Percentiles rank a stretch among this genome's conserved stretches.
These are phyloP conservation scores for Sialia sialis DNA, from an alignment of 2,113 vertebrate genomes.

Conservation along the genomic window DNA sequence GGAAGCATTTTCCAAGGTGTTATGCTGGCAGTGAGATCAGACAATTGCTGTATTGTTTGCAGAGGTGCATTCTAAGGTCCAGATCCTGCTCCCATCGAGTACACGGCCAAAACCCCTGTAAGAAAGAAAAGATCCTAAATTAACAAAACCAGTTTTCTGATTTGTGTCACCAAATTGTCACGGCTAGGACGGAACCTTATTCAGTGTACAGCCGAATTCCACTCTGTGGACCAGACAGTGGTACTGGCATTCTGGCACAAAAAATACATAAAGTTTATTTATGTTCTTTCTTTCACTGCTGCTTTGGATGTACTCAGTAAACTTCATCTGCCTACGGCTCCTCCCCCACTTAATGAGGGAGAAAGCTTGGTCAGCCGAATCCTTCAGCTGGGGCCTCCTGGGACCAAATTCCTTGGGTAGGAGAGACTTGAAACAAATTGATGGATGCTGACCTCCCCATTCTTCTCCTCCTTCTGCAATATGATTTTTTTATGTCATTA, in stretches of 20 bases:
- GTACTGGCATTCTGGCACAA: conserved; percentile 66
- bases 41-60: neutral
- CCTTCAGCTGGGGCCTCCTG: conserved; percentile 99
- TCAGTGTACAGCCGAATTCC: conserved; percentile 67
- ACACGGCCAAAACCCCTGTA: neutral
- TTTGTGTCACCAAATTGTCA: conserved; percentile 48
- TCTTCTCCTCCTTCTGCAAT: conserved; percentile 76
- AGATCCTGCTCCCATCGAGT: neutral
- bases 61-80: neutral
- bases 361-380: conserved; percentile 99
- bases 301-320: conserved; percentile 97
- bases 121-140: neutral
- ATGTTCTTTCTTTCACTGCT: conserved; percentile 93
- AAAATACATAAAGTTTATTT: conserved; percentile 82
- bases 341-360: conserved; percentile 99
- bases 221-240: conserved; percentile 65
- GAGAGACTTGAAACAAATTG: conserved; percentile 90
- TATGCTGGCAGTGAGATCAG: conserved; percentile 35
- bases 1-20: neutral
- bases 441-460: conserved; percentile 88
- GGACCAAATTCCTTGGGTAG: conserved; percentile 99
- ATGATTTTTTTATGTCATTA: conserved; percentile 79
- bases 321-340: conserved; percentile 98
- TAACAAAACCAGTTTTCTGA: neutral
- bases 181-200: conserved; percentile 47